Percentiles rank a stretch among this genome's conserved stretches.
Conservation (phyloP, 2,113 vertebrate species). For the Excalfactoria chinensis region DNA sequence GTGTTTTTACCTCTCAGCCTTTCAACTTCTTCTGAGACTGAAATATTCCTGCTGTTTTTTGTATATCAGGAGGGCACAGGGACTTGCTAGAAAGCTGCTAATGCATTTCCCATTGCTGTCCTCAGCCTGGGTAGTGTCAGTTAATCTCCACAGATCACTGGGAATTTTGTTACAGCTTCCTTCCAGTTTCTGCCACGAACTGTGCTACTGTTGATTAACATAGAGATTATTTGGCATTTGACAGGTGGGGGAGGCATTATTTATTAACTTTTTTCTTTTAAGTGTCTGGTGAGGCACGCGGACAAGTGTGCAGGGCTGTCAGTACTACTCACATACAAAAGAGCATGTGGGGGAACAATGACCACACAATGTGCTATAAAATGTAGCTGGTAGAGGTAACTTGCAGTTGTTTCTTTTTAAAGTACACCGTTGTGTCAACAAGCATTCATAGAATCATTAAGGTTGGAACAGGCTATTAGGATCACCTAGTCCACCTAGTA, state of each 20-base stretch:
- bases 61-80: background rate
- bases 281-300: background rate
- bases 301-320: background rate
- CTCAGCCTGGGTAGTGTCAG: background rate
- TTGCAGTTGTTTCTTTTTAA: background rate
- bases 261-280: background rate
- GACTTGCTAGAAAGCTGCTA: background rate
- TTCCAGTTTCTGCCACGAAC: background rate
- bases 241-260: background rate
- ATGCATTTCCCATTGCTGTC: background rate
- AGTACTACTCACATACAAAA: background rate
- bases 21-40: background rate
- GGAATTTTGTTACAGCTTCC: background rate
- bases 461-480: too few relatives aligned
- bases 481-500: too few relatives aligned
- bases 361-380: background rate
- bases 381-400: background rate
- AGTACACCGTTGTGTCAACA: background rate
- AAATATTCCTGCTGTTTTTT: background rate
- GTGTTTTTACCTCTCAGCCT: background rate
- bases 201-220: fast-evolving
- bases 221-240: background rate
- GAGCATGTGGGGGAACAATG: background rate
- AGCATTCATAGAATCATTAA: background rate
- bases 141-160: background rate